A percentile compares a stretch with the other conserved stretches of the same genome.
Conservation (phyloP, 1,140 invertebrate genomes). For the Bicyclus anynana region DNA sequence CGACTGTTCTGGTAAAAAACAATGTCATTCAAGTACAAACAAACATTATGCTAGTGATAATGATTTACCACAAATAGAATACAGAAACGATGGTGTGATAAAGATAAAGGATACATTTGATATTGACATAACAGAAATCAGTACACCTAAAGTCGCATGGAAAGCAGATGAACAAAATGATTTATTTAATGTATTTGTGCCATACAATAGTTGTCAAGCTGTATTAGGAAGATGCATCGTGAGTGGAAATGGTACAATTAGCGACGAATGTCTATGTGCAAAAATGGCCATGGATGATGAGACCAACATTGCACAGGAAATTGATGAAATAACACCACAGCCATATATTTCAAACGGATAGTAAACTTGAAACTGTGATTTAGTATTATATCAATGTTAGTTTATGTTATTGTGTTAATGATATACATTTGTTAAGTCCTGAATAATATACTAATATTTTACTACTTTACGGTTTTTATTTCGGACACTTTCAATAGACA, state of each 20-base stretch:
- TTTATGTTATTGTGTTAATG: background rate
- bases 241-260: slow-evolving; percentile 55
- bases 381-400: slow-evolving; percentile 3
- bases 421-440: background rate
- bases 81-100: slow-evolving; percentile 45
- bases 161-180: slow-evolving; percentile 19
- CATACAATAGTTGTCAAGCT: slow-evolving; percentile 60
- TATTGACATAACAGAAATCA: slow-evolving; percentile 30
- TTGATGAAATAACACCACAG: slow-evolving; percentile 58
- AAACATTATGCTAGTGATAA: slow-evolving; percentile 5
- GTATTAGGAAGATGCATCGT: slow-evolving; percentile 64
- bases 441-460: slow-evolving; percentile 13
- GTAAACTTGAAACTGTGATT: slow-evolving; percentile 25
- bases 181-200: slow-evolving; percentile 28
- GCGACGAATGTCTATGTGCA: slow-evolving; percentile 60
- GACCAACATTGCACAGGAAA: slow-evolving; percentile 52
- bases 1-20: slow-evolving; percentile 28
- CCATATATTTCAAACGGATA: slow-evolving; percentile 24
- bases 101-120: slow-evolving; percentile 59
- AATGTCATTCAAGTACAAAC: background rate
- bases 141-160: slow-evolving; percentile 11
- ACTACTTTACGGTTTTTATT: background rate
- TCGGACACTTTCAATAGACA: background rate
- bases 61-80: slow-evolving; percentile 37
- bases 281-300: slow-evolving; percentile 56